Base-by-base conservation (phyloP, 2,888 invertebrate species). In the Alloplasta piceator region DNA sequence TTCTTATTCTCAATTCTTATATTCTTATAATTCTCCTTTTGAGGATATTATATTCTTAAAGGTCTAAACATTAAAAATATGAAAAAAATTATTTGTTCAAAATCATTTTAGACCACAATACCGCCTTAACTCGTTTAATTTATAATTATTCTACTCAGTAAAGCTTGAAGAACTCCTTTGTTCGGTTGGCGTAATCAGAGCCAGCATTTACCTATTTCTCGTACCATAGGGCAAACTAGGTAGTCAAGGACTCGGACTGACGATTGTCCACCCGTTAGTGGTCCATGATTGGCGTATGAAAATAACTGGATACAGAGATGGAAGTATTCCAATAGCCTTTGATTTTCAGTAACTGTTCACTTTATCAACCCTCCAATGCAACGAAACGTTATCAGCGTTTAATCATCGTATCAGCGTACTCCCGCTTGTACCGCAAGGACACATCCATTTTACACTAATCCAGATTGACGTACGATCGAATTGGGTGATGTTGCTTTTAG, bases 341-440 rank as follows among this genome's bases (percentile, higher is more conserved):
- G 12, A n/a, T 12, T 73, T 73, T 52, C 74, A 26, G 14, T 78
- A 77, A 73, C 66, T 78, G 81, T 26, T 26, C 26, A 26, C 26
- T 26, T 26, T 1, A 26, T 82, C 82, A 78, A 82, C 80, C 79
- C 80, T 84, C 82, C 80, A 83, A 77, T 85, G 83, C 85, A 87
- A 85, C 84, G 87, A 86, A 89, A 90, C 86, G 88, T 86, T 87
- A 89, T 89, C 89, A 85, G 85, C 84, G 86, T 77, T 61, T 86
- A 79, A 86, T 88, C 85, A 85, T 89, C 88, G 26, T 26, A 89
- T 90, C 89, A 88, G 87, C 83, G 86, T 84, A 63, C 79, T 77
- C 83, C 78, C 68, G 77, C 82, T 76, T 70, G 83, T 80, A 83
- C 82, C 85, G 84, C 83, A 86, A 86, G 88, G 86, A 85, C 85